phyloP scores from a whole-genome alignment of 1,140 invertebrate species.

The Tetranychus urticae region DNA sequence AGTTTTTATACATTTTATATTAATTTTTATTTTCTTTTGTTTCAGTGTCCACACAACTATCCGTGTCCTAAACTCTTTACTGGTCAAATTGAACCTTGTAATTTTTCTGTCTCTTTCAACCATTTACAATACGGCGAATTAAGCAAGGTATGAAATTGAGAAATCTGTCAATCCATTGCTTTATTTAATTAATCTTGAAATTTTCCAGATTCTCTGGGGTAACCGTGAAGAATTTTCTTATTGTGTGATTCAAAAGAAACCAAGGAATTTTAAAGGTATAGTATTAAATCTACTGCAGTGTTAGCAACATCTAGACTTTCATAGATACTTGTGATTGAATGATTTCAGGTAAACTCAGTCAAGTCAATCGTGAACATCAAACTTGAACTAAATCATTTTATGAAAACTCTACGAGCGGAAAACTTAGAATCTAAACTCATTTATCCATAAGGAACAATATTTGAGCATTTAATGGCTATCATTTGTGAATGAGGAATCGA shows the following conservation, averaged over 20 bases:
- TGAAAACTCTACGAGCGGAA: too few relatives aligned
- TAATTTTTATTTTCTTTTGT: slow-evolving; percentile 8
- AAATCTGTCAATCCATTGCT: neutral
- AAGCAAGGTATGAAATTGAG: neutral
- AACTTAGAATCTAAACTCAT: too few relatives aligned
- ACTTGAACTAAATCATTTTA: too few relatives aligned
- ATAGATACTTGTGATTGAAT: too few relatives aligned
- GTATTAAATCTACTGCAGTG: neutral
- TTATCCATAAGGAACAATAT: too few relatives aligned
- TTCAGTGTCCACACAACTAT: slow-evolving; percentile 50
- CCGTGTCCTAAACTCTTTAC: slow-evolving; percentile 37
- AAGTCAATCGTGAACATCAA: too few relatives aligned
- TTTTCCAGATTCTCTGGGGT: slow-evolving; percentile 17
- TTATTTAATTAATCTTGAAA: neutral
- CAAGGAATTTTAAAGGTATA: neutral
- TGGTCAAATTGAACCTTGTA: slow-evolving; percentile 39
- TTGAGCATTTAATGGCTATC: too few relatives aligned
- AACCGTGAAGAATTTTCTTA: slow-evolving; percentile 39
- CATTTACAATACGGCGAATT: slow-evolving; percentile 22
- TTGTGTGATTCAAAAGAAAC: slow-evolving; percentile 9
- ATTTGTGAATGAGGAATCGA: too few relatives aligned
- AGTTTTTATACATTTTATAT: slow-evolving; percentile 7
- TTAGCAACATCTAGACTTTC: neutral
- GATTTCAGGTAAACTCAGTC: too few relatives aligned
- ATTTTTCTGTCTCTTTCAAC: slow-evolving; percentile 39